These are phyloP conservation scores for Rhyzopertha dominica DNA, from an alignment of 1,140 invertebrate species.

Conservation along the genomic window DNA sequence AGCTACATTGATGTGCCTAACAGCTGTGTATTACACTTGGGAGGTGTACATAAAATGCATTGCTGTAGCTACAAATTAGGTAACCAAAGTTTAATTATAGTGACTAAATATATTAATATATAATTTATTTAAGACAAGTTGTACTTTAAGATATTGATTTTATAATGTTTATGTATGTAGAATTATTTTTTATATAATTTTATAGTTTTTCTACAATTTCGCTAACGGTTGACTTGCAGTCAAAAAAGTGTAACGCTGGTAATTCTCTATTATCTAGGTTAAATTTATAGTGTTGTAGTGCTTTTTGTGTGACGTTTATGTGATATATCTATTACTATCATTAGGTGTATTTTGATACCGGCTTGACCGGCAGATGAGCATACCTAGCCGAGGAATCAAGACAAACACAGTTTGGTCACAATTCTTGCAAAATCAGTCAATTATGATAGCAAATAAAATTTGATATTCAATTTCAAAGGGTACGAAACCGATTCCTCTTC, in stretches of 20 bases:
- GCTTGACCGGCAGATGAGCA: too few relatives aligned
- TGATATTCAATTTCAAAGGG: too few relatives aligned
- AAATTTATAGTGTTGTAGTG: conserved; percentile 43
- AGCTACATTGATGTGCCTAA: conserved; percentile 3
- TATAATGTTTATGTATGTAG: conserved; percentile 24
- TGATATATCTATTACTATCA: conserved; percentile 46
- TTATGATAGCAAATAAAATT: too few relatives aligned
- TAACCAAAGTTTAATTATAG: conserved; percentile 41
- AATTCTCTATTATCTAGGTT: conserved; percentile 36
- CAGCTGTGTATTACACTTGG: conserved; percentile 8
- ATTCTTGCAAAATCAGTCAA: too few relatives aligned
- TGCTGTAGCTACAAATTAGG: conserved; percentile 31
- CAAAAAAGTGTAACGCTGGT: conserved; percentile 19
- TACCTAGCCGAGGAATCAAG: too few relatives aligned
- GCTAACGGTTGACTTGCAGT: conserved; percentile 19
- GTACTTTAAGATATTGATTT: conserved; percentile 26
- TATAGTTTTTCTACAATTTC: conserved; percentile 36
- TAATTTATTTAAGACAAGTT: conserved; percentile 33
- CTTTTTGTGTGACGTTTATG: conserved; percentile 49
- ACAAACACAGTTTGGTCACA: too few relatives aligned
- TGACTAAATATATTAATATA: conserved; percentile 30
- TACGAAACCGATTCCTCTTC: conserved; percentile 17
- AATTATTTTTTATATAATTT: conserved; percentile 42
- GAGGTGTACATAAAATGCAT: too few relatives aligned
- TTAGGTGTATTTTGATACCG: too few relatives aligned